A percentile compares a stretch with the other conserved stretches of the same genome.
phyloP scores from a whole-genome alignment of 1,140 invertebrate species.

The Drosophila pruinosa region DNA sequence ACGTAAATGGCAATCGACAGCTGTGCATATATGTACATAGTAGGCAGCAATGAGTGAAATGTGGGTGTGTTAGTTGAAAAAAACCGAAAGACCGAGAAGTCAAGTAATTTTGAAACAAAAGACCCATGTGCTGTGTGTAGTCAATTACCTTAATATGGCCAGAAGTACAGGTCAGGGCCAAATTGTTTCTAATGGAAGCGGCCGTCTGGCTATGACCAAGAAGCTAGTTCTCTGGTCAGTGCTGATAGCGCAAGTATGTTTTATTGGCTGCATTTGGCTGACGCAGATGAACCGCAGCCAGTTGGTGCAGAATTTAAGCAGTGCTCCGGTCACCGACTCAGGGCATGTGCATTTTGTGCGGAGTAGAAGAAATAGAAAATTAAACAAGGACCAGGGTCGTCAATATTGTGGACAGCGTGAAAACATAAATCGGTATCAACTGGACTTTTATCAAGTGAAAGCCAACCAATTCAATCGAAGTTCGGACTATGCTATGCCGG shows the following conservation, averaged over 20 bases:
- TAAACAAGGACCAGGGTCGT: background rate
- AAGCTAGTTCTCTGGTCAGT: constrained; percentile 70
- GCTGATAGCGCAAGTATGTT: constrained; percentile 64
- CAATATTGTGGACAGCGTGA: constrained; percentile 39
- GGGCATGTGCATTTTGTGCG: constrained; percentile 49
- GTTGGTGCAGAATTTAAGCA: constrained; percentile 28
- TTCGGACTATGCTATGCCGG: constrained; percentile 48
- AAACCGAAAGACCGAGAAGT: constrained; percentile 7
- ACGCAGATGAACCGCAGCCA: constrained; percentile 53
- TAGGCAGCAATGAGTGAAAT: constrained; percentile 29
- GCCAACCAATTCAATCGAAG: constrained; percentile 41
- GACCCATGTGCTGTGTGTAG: constrained; percentile 15
- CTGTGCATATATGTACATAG: constrained; percentile 48
- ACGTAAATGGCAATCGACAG: constrained; percentile 15
- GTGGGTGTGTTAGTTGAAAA: constrained; percentile 62
- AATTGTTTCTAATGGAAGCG: background rate
- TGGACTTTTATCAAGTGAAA: constrained; percentile 66
- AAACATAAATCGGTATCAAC: constrained; percentile 61
- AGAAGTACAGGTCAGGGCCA: constrained; percentile 24
- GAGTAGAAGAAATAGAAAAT: background rate
- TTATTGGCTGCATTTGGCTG: constrained; percentile 74
- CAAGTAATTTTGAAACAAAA: constrained; percentile 23
- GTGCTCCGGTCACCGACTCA: background rate
- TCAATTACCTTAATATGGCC: constrained; percentile 39
- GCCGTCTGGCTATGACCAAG: constrained; percentile 61